Evolutionary conservation across 2,797 vertebrate species (phyloP).

Genomic region (Onychomys leucogaster): DNA sequence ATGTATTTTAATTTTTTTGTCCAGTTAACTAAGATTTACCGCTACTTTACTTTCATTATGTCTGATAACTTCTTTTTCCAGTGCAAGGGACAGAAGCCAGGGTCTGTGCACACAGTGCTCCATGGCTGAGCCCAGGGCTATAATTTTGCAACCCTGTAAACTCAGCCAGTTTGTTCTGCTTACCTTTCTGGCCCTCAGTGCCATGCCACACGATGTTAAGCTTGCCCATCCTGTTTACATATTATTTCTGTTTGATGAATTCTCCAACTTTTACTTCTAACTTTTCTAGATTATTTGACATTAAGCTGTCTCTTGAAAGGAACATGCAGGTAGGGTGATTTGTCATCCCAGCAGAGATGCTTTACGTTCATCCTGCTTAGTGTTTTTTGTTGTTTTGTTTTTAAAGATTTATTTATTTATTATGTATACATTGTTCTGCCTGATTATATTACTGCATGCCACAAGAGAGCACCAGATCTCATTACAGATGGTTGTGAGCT

Average conservation of each 20-base stretch:
- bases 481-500: no score
- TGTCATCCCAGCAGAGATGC: background rate
- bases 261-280: background rate
- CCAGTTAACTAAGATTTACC: background rate
- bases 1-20: background rate
- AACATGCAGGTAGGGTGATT: background rate
- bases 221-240: background rate
- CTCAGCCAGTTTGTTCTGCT: background rate
- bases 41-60: background rate
- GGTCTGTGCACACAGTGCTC: background rate
- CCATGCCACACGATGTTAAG: background rate
- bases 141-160: background rate
- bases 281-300: background rate
- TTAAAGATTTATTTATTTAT: no score
- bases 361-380: background rate
- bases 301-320: slow-evolving; percentile 38
- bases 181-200: background rate
- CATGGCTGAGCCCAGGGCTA: background rate
- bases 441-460: no score
- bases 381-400: background rate
- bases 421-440: no score
- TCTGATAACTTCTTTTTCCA: background rate
- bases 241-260: background rate
- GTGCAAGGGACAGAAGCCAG: background rate
- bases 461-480: no score